Conservation (phyloP, 2,888 invertebrate species). For the Trichogramma evanescens region DNA sequence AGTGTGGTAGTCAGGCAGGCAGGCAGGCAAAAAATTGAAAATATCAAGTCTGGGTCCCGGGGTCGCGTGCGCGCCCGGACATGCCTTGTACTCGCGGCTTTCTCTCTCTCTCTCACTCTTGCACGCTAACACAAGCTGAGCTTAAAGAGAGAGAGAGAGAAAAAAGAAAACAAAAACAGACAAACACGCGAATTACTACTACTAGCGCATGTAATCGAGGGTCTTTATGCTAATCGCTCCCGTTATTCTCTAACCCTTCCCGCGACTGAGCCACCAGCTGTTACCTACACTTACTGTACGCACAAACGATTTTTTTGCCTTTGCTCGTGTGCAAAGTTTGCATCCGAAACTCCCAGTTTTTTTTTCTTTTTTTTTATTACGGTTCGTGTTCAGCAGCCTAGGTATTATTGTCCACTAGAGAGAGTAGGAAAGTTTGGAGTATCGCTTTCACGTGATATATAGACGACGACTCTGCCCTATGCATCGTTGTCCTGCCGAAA, state of each 20-base stretch:
- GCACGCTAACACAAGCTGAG: not conserved
- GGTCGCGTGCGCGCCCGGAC: slow-evolving; percentile 1
- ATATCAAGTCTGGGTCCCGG: not conserved
- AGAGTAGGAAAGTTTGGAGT: not conserved
- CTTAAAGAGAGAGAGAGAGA: too few species aligned
- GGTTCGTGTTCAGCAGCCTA: not conserved
- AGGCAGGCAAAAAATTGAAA: not conserved
- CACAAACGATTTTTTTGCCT: not conserved
- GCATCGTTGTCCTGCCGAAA: too few species aligned
- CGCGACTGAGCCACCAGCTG: slow-evolving; percentile 43
- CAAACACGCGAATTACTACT: slow-evolving; percentile 12
- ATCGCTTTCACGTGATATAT: too few species aligned
- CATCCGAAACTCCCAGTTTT: not conserved
- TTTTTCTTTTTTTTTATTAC: not conserved
- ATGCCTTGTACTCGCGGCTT: not conserved
- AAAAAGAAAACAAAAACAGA: slow-evolving; percentile 11
- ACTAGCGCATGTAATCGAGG: slow-evolving; percentile 36
- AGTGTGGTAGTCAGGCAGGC: not conserved
- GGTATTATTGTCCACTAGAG: not conserved
- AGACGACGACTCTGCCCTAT: too few species aligned
- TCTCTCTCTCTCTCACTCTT: not conserved
- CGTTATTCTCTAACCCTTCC: slow-evolving; percentile 35
- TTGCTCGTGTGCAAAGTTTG: not conserved
- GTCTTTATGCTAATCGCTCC: slow-evolving; percentile 42
- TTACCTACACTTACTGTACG: not conserved